phyloP scores from a whole-genome alignment of 2,113 vertebrate species.

The Scartelaos histophorus region DNA sequence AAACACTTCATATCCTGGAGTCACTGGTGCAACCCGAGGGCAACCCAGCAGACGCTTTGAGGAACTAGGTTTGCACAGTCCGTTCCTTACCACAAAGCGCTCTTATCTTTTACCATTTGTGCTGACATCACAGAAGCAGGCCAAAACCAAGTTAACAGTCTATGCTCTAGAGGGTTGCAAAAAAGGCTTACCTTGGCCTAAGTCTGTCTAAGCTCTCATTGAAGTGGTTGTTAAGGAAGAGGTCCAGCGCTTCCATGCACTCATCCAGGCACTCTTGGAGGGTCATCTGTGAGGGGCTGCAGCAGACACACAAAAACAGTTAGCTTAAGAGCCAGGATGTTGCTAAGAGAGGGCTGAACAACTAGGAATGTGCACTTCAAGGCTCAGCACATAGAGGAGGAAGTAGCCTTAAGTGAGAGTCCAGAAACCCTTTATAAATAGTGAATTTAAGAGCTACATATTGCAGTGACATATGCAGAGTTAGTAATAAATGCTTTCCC shows the following conservation, averaged over 20 bases:
- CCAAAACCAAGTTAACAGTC: neutral
- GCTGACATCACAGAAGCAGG: slow-evolving; percentile 27
- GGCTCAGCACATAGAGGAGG: neutral
- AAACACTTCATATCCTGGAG: slow-evolving; percentile 82
- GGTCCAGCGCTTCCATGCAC: slow-evolving; percentile 82
- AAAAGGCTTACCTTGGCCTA: slow-evolving; percentile 70
- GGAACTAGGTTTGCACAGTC: slow-evolving; percentile 7
- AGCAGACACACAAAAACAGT: slow-evolving; percentile 1
- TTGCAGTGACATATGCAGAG: neutral
- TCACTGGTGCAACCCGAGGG: slow-evolving; percentile 15
- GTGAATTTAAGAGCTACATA: neutral
- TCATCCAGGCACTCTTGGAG: slow-evolving; percentile 75
- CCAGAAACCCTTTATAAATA: neutral
- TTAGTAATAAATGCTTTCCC: neutral
- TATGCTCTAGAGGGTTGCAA: neutral
- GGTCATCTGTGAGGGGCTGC: slow-evolving; percentile 63
- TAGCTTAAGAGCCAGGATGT: neutral
- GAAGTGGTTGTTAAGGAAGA: slow-evolving; percentile 84
- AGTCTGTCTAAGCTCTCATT: slow-evolving; percentile 79
- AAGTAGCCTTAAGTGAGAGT: neutral
- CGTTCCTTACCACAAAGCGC: neutral
- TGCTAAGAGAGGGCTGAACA: neutral
- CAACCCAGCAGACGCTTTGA: slow-evolving; percentile 31
- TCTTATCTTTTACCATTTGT: slow-evolving; percentile 9
- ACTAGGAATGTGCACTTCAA: neutral